phyloP scores from a whole-genome alignment of 2,888 invertebrate species.

The Ethmia dodecea region DNA sequence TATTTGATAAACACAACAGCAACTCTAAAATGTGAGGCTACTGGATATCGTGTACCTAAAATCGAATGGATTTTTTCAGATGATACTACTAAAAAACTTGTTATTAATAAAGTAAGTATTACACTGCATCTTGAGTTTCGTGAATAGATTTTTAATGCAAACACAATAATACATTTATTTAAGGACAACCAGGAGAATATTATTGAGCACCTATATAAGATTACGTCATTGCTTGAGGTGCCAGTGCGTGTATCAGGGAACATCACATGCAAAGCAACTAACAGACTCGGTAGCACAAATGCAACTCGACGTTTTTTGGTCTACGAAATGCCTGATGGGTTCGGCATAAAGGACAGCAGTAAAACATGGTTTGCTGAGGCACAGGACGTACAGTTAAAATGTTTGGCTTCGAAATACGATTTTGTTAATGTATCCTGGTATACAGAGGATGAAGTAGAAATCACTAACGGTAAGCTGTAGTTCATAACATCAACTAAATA shows the following conservation, averaged over 20 bases:
- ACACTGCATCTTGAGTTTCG: neutral
- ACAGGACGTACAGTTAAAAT: constrained; percentile 35
- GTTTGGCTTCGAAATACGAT: constrained; percentile 51
- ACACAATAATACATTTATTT: constrained; percentile 14
- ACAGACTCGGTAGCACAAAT: constrained; percentile 14
- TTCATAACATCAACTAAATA: neutral
- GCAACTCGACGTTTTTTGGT: constrained; percentile 32
- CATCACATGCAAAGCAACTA: constrained; percentile 44
- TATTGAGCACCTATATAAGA: constrained; percentile 28
- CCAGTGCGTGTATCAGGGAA: constrained; percentile 32
- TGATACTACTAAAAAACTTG: constrained; percentile 8
- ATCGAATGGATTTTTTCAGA: constrained; percentile 45
- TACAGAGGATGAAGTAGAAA: neutral
- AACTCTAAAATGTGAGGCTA: constrained; percentile 40
- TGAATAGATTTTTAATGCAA: neutral
- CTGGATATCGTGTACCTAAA: constrained; percentile 45
- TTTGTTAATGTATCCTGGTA: constrained; percentile 48
- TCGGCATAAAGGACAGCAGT: constrained; percentile 39
- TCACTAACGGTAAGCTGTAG: neutral
- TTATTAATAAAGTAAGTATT: neutral
- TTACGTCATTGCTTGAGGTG: constrained; percentile 32
- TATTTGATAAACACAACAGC: constrained; percentile 26
- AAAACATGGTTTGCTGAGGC: constrained; percentile 44
- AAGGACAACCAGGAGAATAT: constrained; percentile 22
- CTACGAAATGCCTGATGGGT: constrained; percentile 48